Percentiles rank a stretch among this genome's conserved stretches.
Conservation (phyloP, 2,888 invertebrate genomes). For the Carabus problematicus region DNA sequence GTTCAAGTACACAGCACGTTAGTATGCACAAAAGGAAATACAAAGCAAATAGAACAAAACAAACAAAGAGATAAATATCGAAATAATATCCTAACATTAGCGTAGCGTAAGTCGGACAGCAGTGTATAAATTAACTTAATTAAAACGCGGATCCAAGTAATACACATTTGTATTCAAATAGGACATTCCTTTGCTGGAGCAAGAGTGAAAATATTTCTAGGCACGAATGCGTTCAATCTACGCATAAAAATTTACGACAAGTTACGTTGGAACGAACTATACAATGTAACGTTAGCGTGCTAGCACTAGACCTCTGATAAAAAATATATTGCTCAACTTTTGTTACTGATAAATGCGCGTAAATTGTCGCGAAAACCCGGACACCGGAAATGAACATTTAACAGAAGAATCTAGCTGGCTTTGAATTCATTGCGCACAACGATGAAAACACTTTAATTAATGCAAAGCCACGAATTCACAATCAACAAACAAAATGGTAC, state of each 20-base stretch:
- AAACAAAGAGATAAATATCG: conserved; percentile 18
- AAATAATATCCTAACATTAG: conserved; percentile 31
- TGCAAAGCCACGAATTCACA: conserved; percentile 9
- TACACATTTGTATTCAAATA: conserved; percentile 35
- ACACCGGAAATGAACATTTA: too few species aligned
- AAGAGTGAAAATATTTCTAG: conserved; percentile 25
- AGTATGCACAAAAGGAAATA: conserved; percentile 7
- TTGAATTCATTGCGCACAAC: too few species aligned
- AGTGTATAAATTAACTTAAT: conserved; percentile 31
- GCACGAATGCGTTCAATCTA: conserved; percentile 23
- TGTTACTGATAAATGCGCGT: too few species aligned
- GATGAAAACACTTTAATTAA: conserved; percentile 1
- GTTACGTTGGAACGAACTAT: too few species aligned
- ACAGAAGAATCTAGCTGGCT: too few species aligned
- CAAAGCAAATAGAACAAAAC: conserved; percentile 16
- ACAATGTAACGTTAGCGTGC: too few species aligned
- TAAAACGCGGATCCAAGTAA: conserved; percentile 30
- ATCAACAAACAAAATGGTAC: conserved; percentile 15
- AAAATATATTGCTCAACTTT: too few species aligned
- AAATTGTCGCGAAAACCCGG: too few species aligned
- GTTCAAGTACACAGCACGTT: too few species aligned
- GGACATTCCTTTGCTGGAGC: conserved; percentile 9
- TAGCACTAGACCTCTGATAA: too few species aligned
- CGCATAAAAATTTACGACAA: too few species aligned
- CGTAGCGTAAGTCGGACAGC: conserved; percentile 21